Evolutionary conservation across 2,797 vertebrate species (phyloP), one percentile per base, ranked within the genome.

Genomic region (Sandelia bainsii): DNA sequence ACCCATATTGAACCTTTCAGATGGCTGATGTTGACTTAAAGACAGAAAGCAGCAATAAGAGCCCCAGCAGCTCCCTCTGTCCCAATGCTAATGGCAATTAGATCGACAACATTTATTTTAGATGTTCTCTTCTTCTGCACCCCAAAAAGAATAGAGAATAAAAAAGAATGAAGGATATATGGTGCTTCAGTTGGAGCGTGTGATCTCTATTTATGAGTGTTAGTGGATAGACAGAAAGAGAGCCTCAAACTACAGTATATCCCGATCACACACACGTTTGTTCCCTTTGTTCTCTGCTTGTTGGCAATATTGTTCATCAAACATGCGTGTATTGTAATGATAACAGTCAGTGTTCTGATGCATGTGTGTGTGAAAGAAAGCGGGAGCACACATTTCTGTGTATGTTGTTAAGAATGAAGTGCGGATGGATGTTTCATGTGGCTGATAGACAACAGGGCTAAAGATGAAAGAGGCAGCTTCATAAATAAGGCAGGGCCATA

Each of bases 401-500:
- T 87, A 86, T 90, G 87, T 91, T 89, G 91, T 90, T 89, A 90
- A 88, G 91, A 91, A 93, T 85, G 90, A 89, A 91, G 89, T 69
- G 82, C 69, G 85, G 85, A 78, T 93, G 84, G 92, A 93, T 85
- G 91, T 92, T 93, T 93, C 89, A 94, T 93, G 91, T 89, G 92
- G 88, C 89, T 90, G 92, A 94, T 91, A 93, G 93, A 93, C 93
- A 93, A 93, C 93, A 92, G 91, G 89, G 88, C 91, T 84, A 82
- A 90, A 94, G 92, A 95, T 95, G 93, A 94, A 94, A 95, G 93
- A 83, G 80, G 90, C 89, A 87, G 88, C 84, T 93, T 92, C 93
- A 93, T 94, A 93, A 94, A 94, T 94, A 93, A 94, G 90, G 91
- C 92, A 94, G 91, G 85, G 90, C 90, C 91, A 92, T 90, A 88